Evolutionary conservation across 2,888 invertebrate species (phyloP).

Genomic region (Pelosia muscerda): DNA sequence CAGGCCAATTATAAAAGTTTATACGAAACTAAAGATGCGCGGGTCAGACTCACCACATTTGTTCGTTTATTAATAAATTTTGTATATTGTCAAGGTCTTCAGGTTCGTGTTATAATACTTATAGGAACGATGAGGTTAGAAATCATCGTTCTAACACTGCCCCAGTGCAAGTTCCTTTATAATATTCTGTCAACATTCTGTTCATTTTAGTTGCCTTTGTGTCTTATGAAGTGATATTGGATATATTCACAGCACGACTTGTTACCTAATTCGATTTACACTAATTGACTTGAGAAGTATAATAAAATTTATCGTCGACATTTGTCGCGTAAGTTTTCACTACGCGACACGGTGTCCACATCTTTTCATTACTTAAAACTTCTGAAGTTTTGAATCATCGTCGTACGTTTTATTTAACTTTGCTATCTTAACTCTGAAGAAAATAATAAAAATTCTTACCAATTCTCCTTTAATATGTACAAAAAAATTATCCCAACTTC

Average conservation of each 20-base stretch:
- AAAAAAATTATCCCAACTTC: constrained; percentile 10
- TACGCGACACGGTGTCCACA: constrained; percentile 16
- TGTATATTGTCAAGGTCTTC: not conserved
- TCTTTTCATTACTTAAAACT: constrained; percentile 27
- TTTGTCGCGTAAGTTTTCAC: constrained; percentile 30
- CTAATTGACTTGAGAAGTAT: constrained; percentile 9
- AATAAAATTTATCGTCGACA: constrained; percentile 22
- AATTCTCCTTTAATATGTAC: not conserved
- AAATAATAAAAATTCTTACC: constrained; percentile 19
- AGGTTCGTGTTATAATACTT: not conserved
- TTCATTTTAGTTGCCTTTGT: not conserved
- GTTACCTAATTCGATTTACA: constrained; percentile 11
- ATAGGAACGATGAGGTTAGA: too few species aligned
- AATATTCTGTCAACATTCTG: too few species aligned
- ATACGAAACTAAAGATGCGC: not conserved
- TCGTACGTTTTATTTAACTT: constrained; percentile 15
- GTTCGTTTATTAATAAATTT: not conserved
- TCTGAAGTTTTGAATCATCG: constrained; percentile 32
- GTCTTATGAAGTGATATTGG: not conserved
- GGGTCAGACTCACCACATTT: not conserved
- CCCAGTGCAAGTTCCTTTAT: too few species aligned
- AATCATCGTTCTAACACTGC: too few species aligned
- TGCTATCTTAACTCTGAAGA: not conserved
- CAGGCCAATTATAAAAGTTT: not conserved
- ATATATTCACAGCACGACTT: not conserved